Base-by-base conservation (phyloP, 2,888 invertebrate species). In the Stomorhina lunata region DNA sequence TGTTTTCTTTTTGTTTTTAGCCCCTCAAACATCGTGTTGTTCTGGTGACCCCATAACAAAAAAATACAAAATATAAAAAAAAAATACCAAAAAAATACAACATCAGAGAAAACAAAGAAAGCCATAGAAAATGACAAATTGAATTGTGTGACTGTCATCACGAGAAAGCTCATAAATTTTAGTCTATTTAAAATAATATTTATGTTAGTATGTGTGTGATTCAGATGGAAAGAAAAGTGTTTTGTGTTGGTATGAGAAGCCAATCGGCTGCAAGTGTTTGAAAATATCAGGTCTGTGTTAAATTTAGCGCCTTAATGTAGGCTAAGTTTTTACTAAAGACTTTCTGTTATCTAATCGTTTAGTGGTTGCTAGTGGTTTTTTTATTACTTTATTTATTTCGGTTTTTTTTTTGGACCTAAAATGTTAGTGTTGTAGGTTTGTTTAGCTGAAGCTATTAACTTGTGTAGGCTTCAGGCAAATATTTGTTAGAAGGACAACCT, bases 111-210 rank as follows among this genome's bases (percentile, higher is more conserved):
- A 34, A 48, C 15, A 4, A 61, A 63, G 17, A 10, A 29, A 29
- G 48, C 5, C 1, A 45, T n/a, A n/a, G n/a, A n/a, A 50, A 78
- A 71, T 78, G 78, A 65, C 78, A 78, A 78, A 78, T 78, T 71
- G 78, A 78, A 78, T 78, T 71, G 65, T 59, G 71, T 37, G 71
- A 65, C 37, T 78, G 71, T 57, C 71, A 78, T 71, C 65, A 50
- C 37, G 57, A 71, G 37, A 57, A 37, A 37, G 57, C 65, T 78
- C 78, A 78, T 71, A 78, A 78, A 78, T 65, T 72, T 71, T 37
- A 40, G 12, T 59, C n/a, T 37, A 22, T n/a, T 37, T 37, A 10
- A 59, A 37, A 59, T 37, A 25, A 25, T 25, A 37, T 59, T 59
- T 59, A 25, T 37, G 3, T 12, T 22, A 59, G n/a, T 2, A 22